These are phyloP conservation scores for Melanotaenia boesemani DNA, from an alignment of 2,797 vertebrate species.

Conservation along the genomic window DNA sequence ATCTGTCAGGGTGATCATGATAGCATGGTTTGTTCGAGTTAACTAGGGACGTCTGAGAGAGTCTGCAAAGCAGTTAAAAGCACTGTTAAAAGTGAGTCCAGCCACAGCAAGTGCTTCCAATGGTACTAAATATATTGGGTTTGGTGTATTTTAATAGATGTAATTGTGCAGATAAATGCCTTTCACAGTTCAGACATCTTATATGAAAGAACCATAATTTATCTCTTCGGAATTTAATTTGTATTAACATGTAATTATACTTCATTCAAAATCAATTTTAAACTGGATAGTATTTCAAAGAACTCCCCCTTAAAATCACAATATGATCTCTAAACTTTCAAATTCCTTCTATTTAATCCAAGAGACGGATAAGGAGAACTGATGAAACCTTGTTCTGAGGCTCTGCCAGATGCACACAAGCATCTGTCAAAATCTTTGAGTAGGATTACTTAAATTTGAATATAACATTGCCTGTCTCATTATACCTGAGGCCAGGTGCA, in stretches of 20 bases:
- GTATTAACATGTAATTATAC: neutral
- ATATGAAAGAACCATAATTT: neutral
- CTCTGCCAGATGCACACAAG: slow-evolving; percentile 29
- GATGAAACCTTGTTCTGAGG: slow-evolving; percentile 20
- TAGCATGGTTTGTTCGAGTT: slow-evolving; percentile 51
- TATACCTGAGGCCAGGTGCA: slow-evolving; percentile 17
- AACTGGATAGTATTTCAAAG: neutral
- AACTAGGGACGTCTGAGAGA: slow-evolving; percentile 43
- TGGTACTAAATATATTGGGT: neutral
- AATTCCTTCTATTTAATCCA: slow-evolving; percentile 8
- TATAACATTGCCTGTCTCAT: slow-evolving; percentile 10
- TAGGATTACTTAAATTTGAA: slow-evolving; percentile 21
- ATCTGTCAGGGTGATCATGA: slow-evolving; percentile 34
- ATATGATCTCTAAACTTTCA: slow-evolving; percentile 4
- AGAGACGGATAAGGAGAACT: slow-evolving; percentile 5
- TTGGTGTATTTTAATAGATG: neutral
- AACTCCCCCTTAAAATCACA: neutral
- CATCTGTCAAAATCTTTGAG: slow-evolving; percentile 25
- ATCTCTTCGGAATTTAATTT: neutral
- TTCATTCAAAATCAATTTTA: neutral
- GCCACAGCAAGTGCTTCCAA: slow-evolving; percentile 30
- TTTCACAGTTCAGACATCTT: slow-evolving; percentile 6
- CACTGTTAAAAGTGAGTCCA: slow-evolving; percentile 18
- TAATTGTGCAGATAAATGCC: neutral
- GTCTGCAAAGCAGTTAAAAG: slow-evolving; percentile 35